Conservation (phyloP, 64 coral and sea anemone species). For the Montipora efflorescens region DNA sequence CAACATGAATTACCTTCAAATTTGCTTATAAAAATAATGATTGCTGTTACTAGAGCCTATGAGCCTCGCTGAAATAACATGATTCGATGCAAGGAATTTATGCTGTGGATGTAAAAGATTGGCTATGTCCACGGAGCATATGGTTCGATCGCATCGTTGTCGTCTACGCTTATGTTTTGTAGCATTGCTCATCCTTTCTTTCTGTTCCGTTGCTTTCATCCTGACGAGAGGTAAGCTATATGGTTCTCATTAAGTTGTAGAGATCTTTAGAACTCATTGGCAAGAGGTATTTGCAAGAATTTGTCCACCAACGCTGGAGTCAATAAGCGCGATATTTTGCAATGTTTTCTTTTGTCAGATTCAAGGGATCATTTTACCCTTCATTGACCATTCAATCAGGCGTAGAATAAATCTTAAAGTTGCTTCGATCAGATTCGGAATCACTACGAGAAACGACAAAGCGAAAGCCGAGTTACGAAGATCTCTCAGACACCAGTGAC, state of each 20-base stretch:
- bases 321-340: background rate
- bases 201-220: constrained; percentile 40
- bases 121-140: constrained; percentile 17
- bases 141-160: constrained; percentile 37
- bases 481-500: background rate
- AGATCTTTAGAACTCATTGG: background rate
- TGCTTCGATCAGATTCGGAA: background rate
- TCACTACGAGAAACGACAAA: background rate
- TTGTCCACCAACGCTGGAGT: background rate
- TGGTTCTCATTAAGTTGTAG: background rate
- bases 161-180: constrained; percentile 58
- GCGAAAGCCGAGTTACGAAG: background rate
- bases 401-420: background rate
- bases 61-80: background rate
- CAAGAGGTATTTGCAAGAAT: background rate
- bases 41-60: background rate
- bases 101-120: background rate
- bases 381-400: constrained; percentile 35
- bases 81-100: background rate
- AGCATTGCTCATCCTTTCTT: constrained; percentile 2
- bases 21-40: background rate
- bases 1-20: background rate
- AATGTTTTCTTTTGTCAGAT: background rate
- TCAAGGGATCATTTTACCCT: background rate
- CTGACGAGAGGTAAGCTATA: constrained; percentile 53